Evolutionary conservation across 2,113 vertebrate species (phyloP).

Genomic region (Tapirus terrestris): DNA sequence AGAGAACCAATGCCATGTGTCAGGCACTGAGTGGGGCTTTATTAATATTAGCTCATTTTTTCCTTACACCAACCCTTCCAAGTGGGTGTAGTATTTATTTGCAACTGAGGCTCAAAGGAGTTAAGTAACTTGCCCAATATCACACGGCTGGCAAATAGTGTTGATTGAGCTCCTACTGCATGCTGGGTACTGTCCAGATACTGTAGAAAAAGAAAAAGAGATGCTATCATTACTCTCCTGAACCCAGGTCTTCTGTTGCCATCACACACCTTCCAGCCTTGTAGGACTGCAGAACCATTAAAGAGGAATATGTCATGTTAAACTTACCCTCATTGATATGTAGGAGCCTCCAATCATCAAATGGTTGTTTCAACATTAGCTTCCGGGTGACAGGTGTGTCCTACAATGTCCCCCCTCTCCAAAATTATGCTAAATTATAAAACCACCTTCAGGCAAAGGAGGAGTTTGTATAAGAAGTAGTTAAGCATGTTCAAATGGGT

Average conservation of each 20-base stretch:
- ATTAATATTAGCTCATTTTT: background rate
- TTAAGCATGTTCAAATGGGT: background rate
- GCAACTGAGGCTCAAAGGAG: background rate
- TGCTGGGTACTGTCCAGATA: background rate
- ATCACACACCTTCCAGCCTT: background rate
- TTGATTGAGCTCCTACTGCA: background rate
- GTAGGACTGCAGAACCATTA: background rate
- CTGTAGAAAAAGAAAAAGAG: background rate
- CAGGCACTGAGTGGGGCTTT: background rate
- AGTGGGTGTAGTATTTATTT: background rate
- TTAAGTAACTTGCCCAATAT: background rate
- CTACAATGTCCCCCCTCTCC: background rate
- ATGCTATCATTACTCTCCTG: background rate
- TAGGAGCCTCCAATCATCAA: background rate
- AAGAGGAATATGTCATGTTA: background rate
- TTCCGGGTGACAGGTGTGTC: background rate
- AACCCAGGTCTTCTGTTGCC: background rate
- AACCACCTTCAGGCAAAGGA: conserved; percentile 25
- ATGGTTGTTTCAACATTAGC: background rate
- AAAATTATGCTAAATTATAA: conserved; percentile 25
- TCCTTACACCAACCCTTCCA: background rate
- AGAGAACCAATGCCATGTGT: background rate
- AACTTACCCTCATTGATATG: background rate
- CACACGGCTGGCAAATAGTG: background rate
- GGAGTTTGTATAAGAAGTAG: background rate